These are phyloP conservation scores for Gobio gobio DNA, from an alignment of 2,113 vertebrate species.

Conservation along the genomic window DNA sequence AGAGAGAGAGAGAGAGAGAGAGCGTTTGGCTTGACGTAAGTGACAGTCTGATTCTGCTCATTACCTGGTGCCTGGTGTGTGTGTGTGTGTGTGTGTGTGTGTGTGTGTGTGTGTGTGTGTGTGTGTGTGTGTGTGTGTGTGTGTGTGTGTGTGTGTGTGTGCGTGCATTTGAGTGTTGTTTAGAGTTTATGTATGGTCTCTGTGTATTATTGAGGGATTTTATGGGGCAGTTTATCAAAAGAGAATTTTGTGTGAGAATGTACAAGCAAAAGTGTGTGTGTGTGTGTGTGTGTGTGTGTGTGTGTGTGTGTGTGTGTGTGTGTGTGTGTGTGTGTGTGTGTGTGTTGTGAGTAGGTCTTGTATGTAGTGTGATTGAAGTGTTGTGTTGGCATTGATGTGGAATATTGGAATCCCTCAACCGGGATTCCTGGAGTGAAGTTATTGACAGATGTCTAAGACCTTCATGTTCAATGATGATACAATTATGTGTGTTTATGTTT, in stretches of 20 bases:
- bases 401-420: neutral
- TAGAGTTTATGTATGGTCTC: neutral
- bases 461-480: neutral
- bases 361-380: neutral
- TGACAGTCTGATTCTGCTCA: conserved; percentile 16
- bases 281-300: conserved; percentile 3
- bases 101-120: neutral
- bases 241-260: neutral
- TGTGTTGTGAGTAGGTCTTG: neutral
- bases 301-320: neutral
- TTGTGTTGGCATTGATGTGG: neutral
- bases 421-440: neutral
- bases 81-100: neutral
- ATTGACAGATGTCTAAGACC: neutral
- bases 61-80: neutral
- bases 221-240: neutral
- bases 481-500: neutral
- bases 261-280: neutral
- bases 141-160: neutral
- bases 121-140: neutral
- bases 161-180: neutral
- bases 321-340: conserved; percentile 15
- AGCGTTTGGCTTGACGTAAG: conserved; percentile 31
- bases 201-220: neutral
- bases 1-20: neutral